A percentile compares a stretch with the other conserved stretches of the same genome.
phyloP scores from a whole-genome alignment of 2,113 vertebrate genomes.

The Anolis sagrei region DNA sequence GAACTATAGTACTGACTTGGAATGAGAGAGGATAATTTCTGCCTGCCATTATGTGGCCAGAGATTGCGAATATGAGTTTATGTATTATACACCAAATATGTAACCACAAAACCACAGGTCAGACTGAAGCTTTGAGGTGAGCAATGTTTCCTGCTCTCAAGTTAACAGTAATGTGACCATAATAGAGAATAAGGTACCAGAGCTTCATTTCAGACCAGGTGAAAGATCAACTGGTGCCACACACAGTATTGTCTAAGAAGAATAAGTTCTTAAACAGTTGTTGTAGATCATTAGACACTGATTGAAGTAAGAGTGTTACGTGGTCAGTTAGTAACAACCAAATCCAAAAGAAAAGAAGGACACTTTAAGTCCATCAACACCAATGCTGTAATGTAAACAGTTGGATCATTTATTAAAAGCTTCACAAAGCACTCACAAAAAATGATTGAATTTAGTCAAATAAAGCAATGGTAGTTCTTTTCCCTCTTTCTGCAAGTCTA shows the following conservation, averaged over 20 bases:
- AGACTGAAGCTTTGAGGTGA: not conserved
- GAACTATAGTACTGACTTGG: not conserved
- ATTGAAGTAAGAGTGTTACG: not conserved
- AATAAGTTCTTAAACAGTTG: not conserved
- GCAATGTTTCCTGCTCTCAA: not conserved
- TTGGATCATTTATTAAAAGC: fast-evolving
- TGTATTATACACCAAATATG: not conserved
- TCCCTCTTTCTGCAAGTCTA: not conserved
- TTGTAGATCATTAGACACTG: not conserved
- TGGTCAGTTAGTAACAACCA: slow-evolving; percentile 21
- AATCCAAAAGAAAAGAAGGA: not conserved
- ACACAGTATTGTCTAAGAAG: slow-evolving; percentile 6
- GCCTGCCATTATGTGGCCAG: not conserved
- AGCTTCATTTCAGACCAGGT: not conserved
- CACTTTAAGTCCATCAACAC: not conserved
- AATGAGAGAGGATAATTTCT: not conserved
- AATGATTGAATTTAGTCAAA: fast-evolving
- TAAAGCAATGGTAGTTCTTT: not conserved
- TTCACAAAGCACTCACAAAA: not conserved
- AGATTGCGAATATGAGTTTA: not conserved
- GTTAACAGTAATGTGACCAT: not conserved
- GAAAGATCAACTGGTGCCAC: not conserved
- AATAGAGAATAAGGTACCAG: not conserved
- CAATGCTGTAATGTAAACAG: not conserved
- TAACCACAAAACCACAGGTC: not conserved